Base-by-base conservation (phyloP, 2,113 vertebrate genomes). In the Anser brachyrhynchus region DNA sequence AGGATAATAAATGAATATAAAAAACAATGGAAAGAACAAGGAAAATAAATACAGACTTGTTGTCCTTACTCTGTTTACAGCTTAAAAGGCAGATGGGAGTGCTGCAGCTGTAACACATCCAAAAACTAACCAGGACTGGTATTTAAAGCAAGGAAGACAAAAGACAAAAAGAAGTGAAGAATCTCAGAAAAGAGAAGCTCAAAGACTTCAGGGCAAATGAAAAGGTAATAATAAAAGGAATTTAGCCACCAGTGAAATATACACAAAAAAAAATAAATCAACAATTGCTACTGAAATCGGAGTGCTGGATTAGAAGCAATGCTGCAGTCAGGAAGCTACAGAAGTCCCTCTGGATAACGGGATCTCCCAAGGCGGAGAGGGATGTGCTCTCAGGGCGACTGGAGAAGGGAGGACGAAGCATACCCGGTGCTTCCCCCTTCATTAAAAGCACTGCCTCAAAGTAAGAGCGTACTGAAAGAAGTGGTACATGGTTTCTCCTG, bases 1-100 rank as follows among this genome's bases (percentile, higher is more conserved):
- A 84, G 58, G 84, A 85, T 67, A 92, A 93, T 71, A 96, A 95
- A 96, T 92, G 37, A 96, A 92, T 94, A 84, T 46, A 93, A 94
- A 86, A 58, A 54, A 74, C 61, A 59, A 65, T 2, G 13, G 29
- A 86, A 71, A 33, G 55, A 91, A 90, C 37, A 59, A 77, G 82
- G 39, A 86, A 93, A 90, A 95, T 83, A 96, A 95, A 93, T 86
- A 94, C 43, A 72, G 28, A 13, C 84, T 86, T 61, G 21, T 71
- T 94, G 87, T 85, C 77, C 84, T 95, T 87, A 90, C 69, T 75
- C 70, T 43, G 43, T 54, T 77, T 81, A 49, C 46, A 87, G 70
- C 43, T 87, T 72, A 78, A 81, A 84, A 87, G 70, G 58, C 1
- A 2, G 49, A 73, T 5, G 79, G 39, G 64, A 23, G 52, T 13